A percentile compares a stretch with the other conserved stretches of the same genome.
These are phyloP conservation scores for Carcina quercana DNA, from an alignment of 2,888 invertebrate genomes.

Conservation along the genomic window DNA sequence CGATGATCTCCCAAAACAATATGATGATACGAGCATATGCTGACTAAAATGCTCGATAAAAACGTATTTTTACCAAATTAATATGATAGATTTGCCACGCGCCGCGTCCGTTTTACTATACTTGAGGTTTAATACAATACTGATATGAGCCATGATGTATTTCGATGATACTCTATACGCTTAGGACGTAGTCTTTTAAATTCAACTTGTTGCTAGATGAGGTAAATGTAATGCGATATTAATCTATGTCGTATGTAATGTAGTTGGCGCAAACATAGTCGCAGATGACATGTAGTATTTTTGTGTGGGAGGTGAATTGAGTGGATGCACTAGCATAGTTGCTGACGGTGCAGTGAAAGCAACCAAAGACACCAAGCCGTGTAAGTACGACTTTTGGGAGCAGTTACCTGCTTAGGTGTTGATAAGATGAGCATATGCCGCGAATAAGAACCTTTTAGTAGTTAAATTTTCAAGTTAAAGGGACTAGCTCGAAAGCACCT, in stretches of 20 bases:
- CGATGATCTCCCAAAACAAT: too few relatives aligned
- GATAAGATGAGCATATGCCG: background rate
- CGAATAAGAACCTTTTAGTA: background rate
- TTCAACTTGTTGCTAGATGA: too few relatives aligned
- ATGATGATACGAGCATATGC: too few relatives aligned
- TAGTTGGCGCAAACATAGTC: too few relatives aligned
- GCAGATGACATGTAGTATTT: constrained; percentile 7
- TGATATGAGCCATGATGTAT: too few relatives aligned
- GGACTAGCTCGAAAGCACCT: background rate
- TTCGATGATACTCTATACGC: too few relatives aligned
- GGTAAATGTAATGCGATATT: constrained; percentile 23
- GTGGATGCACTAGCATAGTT: background rate
- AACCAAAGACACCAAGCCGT: background rate
- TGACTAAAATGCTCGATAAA: too few relatives aligned
- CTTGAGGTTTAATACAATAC: too few relatives aligned
- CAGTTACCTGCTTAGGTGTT: background rate
- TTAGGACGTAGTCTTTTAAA: too few relatives aligned
- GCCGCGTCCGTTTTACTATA: too few relatives aligned
- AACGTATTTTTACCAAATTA: too few relatives aligned
- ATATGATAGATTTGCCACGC: too few relatives aligned
- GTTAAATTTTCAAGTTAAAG: background rate
- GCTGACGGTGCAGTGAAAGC: background rate
- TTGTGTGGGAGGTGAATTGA: background rate
- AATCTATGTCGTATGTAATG: constrained; percentile 26
- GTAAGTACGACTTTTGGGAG: background rate